Evolutionary conservation across 1,140 invertebrate species (phyloP).

Genomic region (Diorhabda elongata): DNA sequence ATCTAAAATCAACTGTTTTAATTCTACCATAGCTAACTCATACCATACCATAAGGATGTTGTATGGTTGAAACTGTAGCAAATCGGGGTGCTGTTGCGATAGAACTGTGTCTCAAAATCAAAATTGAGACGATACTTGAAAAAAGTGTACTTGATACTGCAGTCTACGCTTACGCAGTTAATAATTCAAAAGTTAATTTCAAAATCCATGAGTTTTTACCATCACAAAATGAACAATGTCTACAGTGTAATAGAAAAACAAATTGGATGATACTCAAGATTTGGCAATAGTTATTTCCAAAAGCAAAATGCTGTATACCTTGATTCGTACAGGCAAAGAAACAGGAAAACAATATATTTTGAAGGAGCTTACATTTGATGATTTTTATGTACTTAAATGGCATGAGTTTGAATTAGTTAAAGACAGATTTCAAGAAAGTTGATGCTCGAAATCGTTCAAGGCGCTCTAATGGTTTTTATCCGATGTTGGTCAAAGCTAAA

Average conservation of each 20-base stretch:
- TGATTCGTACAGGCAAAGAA: neutral
- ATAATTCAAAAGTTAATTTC: neutral
- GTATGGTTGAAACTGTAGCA: neutral
- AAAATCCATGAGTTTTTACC: neutral
- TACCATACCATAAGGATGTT: neutral
- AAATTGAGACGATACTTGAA: too few species aligned
- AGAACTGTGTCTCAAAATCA: neutral
- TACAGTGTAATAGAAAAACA: neutral
- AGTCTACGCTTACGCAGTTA: neutral
- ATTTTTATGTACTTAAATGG: neutral
- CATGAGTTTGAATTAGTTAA: neutral
- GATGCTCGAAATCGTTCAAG: neutral
- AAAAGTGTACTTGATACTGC: neutral
- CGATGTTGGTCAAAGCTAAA: neutral
- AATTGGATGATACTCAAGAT: neutral
- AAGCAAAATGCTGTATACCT: neutral
- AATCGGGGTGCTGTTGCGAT: neutral
- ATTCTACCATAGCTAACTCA: neutral
- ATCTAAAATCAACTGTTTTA: neutral
- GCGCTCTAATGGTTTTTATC: neutral
- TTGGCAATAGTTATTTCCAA: neutral
- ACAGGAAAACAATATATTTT: neutral
- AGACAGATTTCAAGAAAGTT: neutral
- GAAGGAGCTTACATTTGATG: neutral
- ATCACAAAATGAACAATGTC: neutral